phyloP scores from a whole-genome alignment of 2,113 vertebrate genomes.

The Bettongia penicillata region DNA sequence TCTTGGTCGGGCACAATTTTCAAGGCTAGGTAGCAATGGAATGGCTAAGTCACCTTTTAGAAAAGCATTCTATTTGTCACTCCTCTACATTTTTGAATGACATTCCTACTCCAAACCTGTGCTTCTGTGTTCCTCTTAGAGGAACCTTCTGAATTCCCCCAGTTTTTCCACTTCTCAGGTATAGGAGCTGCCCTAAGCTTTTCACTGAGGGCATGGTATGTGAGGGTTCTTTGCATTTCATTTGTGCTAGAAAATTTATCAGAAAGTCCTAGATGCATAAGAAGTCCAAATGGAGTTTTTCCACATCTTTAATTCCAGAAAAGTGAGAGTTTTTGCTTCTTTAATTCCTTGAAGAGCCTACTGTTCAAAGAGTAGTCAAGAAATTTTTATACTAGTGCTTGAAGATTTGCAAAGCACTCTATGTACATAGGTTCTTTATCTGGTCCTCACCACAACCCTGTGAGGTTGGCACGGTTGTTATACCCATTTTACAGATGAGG shows the following conservation, averaged over 20 bases:
- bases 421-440: neutral
- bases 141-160: neutral
- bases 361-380: neutral
- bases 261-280: neutral
- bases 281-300: neutral
- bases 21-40: neutral
- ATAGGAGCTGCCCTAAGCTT: neutral
- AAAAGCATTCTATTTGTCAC: neutral
- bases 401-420: neutral
- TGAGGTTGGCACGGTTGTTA: neutral
- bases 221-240: neutral
- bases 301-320: neutral
- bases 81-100: neutral
- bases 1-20: neutral
- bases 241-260: neutral
- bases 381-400: neutral
- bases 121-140: neutral
- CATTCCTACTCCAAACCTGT: neutral
- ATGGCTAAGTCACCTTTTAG: constrained; percentile 12
- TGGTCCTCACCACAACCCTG: neutral
- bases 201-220: neutral
- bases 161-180: neutral
- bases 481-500: neutral
- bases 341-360: neutral
- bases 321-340: neutral